Percentiles rank a stretch among this genome's conserved stretches.
Evolutionary conservation across 2,888 invertebrate genomes (phyloP).

Genomic region (Opisthograptis luteolata): DNA sequence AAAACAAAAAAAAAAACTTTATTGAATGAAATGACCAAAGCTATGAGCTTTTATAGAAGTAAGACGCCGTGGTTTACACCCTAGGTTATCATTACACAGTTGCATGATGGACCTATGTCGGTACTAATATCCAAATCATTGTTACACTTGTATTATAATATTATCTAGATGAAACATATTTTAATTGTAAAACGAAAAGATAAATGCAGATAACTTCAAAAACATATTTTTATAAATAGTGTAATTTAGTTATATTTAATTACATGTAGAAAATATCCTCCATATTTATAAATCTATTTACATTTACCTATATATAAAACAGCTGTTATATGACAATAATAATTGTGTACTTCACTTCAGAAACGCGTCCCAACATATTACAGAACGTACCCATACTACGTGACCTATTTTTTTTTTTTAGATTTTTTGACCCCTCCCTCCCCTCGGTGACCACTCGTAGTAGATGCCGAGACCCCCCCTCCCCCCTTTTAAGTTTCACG

Average conservation of each 20-base stretch:
- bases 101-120: slow-evolving; percentile 29
- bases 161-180: slow-evolving; percentile 54
- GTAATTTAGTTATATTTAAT: slow-evolving; percentile 47
- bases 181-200: slow-evolving; percentile 47
- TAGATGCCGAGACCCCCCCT: too few relatives aligned
- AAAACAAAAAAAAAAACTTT: slow-evolving; percentile 60
- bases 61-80: slow-evolving; percentile 37
- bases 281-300: slow-evolving; percentile 12
- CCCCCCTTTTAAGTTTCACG: too few relatives aligned
- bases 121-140: slow-evolving; percentile 34
- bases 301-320: slow-evolving; percentile 28
- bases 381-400: too few relatives aligned
- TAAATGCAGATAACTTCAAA: slow-evolving; percentile 21
- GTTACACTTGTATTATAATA: slow-evolving; percentile 29
- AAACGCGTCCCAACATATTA: too few relatives aligned
- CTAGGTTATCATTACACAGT: slow-evolving; percentile 18
- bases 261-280: slow-evolving; percentile 51
- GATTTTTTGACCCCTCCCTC: too few relatives aligned
- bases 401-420: too few relatives aligned
- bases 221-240: slow-evolving; percentile 44
- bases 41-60: slow-evolving; percentile 74
- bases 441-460: too few relatives aligned
- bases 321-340: slow-evolving; percentile 53
- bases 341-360: slow-evolving; percentile 24
- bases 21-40: slow-evolving; percentile 75